Evolutionary conservation across 2,888 invertebrate species (phyloP), one percentile per base, ranked within the genome.

Genomic region (Hyposoter didymator): DNA sequence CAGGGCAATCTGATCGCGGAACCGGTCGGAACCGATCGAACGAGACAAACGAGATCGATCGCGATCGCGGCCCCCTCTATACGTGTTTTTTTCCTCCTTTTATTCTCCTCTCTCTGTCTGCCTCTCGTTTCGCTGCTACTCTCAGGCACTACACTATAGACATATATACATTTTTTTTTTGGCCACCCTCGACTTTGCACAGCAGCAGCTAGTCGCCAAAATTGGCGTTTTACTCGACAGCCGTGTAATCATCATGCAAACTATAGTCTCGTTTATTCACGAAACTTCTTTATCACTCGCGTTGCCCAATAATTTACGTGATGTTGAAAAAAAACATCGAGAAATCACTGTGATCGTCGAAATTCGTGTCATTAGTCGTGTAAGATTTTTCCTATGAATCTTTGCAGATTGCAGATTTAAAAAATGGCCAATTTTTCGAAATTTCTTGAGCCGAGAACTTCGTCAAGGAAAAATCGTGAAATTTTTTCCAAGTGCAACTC

Each of bases 171-270:
- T 62, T 19, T 59, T 8, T 62, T 19, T 59, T 67, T 43, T 45
- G 43, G 59, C 66, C 52, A 45, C 84, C 39, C 55, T 84, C 75
- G 52, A 45, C 7, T 45, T 47, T 1, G 35, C 52, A 69, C 67
- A 19, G 74, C 69, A 55, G 69, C 74, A 72, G 43, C 74, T 45
- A 75, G 45, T 69, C 74, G 52, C 70, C 49, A 49, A 39, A 39
- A 64, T 52, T 80, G 78, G 78, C 82, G 82, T 82, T 84, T 88
- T 85, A 82, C 75, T 84, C 87, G 79, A 59, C 86, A 88, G 78
- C 88, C 89, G 85, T 88, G 89, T 91, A 90, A 91, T 91, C 91
- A 89, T 88, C 80, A 59, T 81, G 1, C 72, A 39, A 28, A n/a
- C 49, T 10, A 43, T 39, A 82, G 74, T 78, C 39, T 86, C 88